These are phyloP conservation scores for Ceratitis capitata DNA, from an alignment of 1,140 invertebrate species.

Conservation along the genomic window DNA sequence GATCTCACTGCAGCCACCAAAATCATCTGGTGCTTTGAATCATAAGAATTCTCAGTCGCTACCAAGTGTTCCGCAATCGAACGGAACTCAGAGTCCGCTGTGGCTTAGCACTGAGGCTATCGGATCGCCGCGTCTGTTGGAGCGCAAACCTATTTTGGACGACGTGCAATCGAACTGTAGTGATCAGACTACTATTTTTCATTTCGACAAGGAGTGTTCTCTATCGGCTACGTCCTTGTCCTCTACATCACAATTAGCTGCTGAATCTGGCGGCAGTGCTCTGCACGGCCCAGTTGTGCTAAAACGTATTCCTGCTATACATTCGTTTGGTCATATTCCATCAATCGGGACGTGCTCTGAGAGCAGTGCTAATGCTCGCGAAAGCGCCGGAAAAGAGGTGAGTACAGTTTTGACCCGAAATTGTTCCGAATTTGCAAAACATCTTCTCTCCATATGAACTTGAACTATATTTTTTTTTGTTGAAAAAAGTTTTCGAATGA, in stretches of 20 bases:
- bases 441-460: too few relatives aligned
- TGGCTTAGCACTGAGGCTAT: slow-evolving; percentile 44
- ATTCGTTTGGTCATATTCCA: slow-evolving; percentile 48
- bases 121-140: slow-evolving; percentile 3
- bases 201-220: slow-evolving; percentile 44
- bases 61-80: slow-evolving; percentile 21
- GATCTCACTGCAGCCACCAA: not conserved
- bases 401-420: slow-evolving; percentile 43
- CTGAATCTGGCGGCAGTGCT: not conserved
- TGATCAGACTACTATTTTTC: slow-evolving; percentile 47
- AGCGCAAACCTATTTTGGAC: slow-evolving; percentile 37
- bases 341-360: not conserved
- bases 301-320: slow-evolving; percentile 48
- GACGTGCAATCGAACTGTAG: slow-evolving; percentile 48
- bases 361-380: slow-evolving; percentile 48
- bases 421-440: not conserved
- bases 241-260: not conserved
- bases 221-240: slow-evolving; percentile 44
- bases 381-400: slow-evolving; percentile 53
- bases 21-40: not conserved
- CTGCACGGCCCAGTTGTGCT: slow-evolving; percentile 43
- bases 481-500: too few relatives aligned
- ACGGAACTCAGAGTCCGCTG: slow-evolving; percentile 16
- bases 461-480: too few relatives aligned
- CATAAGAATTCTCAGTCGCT: slow-evolving; percentile 42